Evolutionary conservation across 2,888 invertebrate species (phyloP), one percentile per base, ranked within the genome.

Genomic region (Aelia acuminata): DNA sequence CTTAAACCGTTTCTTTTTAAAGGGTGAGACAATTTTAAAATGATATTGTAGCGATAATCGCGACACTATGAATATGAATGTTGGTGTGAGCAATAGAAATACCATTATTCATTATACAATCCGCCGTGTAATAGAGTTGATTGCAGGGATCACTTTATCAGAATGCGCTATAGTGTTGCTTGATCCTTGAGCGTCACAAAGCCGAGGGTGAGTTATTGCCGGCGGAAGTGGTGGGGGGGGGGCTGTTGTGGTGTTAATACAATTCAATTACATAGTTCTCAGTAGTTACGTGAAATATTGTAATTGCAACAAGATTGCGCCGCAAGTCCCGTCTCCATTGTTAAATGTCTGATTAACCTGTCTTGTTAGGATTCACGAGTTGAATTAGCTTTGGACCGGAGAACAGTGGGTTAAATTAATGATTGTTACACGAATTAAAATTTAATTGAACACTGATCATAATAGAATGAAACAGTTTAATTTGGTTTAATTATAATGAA

Each of bases 251-350:
- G 63, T 35, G 22, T 70, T 70, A 70, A 70, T 70, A 70, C 63
- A 70, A 70, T 70, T 70, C 63, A 70, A 70, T 70, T 70, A 70
- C 63, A 70, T 70, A 70, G 63, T 70, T 70, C 63, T 70, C 35
- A 35, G 31, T 31, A 70, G 63, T 70, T 70, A 70, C 63, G 31
- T 70, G 63, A 70, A 70, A 70, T 70, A 70, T 35, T 70, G 63
- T 70, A 70, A 70, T 70, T 70, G 63, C 63, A 35, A 18, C 18
- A 35, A 70, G 63, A 70, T 70, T 70, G 63, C 35, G 63, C 63
- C 63, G 5, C 63, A 26, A 13, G 57, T 26, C 57, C 13, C 57
- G 26, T 26, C 63, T 7, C 63, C 8, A 35, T 11, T 31, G 63
- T 70, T 31, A 35, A 18, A 70, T 70, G 31, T 70, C 63, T 70